Conservation (phyloP, 2,888 invertebrate genomes). For the Spicauda simplicius region DNA sequence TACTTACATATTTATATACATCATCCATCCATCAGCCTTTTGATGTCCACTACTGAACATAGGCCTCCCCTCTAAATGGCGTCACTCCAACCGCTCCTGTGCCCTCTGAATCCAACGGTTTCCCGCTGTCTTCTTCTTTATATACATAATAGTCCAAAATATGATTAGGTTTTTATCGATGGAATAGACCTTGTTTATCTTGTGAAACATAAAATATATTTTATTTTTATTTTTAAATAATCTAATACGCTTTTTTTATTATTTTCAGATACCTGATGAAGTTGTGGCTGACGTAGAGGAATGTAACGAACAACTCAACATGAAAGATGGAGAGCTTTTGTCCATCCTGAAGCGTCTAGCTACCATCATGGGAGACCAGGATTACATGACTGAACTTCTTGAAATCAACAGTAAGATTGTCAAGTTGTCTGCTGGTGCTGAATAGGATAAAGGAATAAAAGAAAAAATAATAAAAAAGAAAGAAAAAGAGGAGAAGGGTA, state of each 20-base stretch:
- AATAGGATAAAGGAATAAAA: conserved; percentile 47
- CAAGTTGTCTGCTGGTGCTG: conserved; percentile 71
- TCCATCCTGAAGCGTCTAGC: conserved; percentile 88
- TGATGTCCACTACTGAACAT: too few relatives aligned
- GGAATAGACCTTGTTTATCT: too few relatives aligned
- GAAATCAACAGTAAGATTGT: conserved; percentile 90
- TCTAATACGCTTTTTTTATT: neutral
- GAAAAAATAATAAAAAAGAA: conserved; percentile 45
- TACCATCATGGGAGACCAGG: conserved; percentile 89
- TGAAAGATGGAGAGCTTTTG: conserved; percentile 87
- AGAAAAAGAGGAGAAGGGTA: neutral
- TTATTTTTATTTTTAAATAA: too few relatives aligned
- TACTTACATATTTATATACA: too few relatives aligned
- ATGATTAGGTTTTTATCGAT: too few relatives aligned
- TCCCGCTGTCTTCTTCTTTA: too few relatives aligned
- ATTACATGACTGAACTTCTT: conserved; percentile 90
- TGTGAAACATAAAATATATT: too few relatives aligned
- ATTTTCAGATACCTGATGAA: conserved; percentile 87
- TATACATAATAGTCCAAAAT: too few relatives aligned
- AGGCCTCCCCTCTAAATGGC: too few relatives aligned
- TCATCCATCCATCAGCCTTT: too few relatives aligned
- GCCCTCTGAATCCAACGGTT: too few relatives aligned
- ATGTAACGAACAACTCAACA: conserved; percentile 90
- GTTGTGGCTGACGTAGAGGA: conserved; percentile 87
- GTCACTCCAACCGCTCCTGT: too few relatives aligned